These are phyloP conservation scores for Drosophila leontia DNA, from an alignment of 1,140 invertebrate genomes.

Conservation along the genomic window DNA sequence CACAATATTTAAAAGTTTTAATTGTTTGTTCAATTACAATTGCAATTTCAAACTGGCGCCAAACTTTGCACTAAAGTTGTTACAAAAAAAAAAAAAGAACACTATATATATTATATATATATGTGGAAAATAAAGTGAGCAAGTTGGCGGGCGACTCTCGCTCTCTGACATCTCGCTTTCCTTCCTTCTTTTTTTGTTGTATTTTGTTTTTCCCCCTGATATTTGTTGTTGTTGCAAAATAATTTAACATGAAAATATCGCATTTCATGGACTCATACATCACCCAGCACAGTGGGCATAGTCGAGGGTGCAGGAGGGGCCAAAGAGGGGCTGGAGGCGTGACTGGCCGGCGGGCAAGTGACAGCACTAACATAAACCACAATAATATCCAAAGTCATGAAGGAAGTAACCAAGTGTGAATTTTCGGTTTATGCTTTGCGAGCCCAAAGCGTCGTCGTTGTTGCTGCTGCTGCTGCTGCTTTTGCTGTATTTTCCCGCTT, in stretches of 20 bases:
- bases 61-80: slow-evolving; percentile 47
- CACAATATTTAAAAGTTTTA: slow-evolving; percentile 83
- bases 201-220: slow-evolving; percentile 2
- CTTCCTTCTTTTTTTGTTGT: not conserved
- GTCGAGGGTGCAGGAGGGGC: slow-evolving; percentile 5
- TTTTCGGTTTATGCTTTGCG: slow-evolving; percentile 80
- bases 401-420: slow-evolving; percentile 83
- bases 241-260: slow-evolving; percentile 84
- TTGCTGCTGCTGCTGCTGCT: slow-evolving; percentile 12
- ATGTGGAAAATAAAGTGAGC: slow-evolving; percentile 12
- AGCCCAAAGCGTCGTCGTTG: slow-evolving; percentile 43
- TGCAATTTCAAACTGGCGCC: slow-evolving; percentile 52
- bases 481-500: slow-evolving; percentile 7
- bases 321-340: slow-evolving; percentile 5
- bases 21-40: slow-evolving; percentile 80
- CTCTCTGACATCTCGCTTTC: slow-evolving; percentile 40
- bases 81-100: slow-evolving; percentile 4
- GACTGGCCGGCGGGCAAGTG: slow-evolving; percentile 66
- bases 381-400: slow-evolving; percentile 84
- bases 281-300: slow-evolving; percentile 44
- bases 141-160: slow-evolving; percentile 41
- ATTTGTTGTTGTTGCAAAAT: slow-evolving; percentile 47
- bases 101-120: not conserved
- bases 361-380: slow-evolving; percentile 83
- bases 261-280: slow-evolving; percentile 83